Base-by-base conservation (phyloP, 2,113 vertebrate genomes). In the Scomber japonicus region DNA sequence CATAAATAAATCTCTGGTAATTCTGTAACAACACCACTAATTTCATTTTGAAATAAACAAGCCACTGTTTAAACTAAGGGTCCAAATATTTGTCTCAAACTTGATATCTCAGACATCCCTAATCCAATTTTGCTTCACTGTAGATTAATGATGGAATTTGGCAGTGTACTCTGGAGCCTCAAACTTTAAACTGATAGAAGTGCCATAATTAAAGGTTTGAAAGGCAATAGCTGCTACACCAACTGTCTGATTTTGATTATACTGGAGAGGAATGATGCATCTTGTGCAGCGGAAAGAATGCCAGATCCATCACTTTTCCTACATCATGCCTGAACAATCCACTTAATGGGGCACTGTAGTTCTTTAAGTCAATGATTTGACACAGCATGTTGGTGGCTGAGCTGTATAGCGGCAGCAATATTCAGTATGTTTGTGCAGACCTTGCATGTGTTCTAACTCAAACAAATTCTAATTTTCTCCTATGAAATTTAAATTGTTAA, bases 161-260 rank as follows among this genome's bases (percentile, higher is more conserved):
- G 64, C 74, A 75, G 55, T 14, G 14, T 54, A 16, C 49, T 75
- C 14, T 21, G 44, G n/a, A 78, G 71, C 60, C 31, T 71, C 55
- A 51, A 50, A 48, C 73, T 74, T 71, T 65, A 77, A 65, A 57
- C 51, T 69, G 61, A 80, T 73, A 40, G 45, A 81, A 53, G 63
- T 44, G 31, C 69, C 68, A 55, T 82, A 67, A 81, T 77, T 82
- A 91, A 91, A 72, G 24, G 24, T 27, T 27, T 27, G 24, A 27
- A 27, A 27, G 60, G 80, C 81, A 70, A 21, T 27, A 35, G 50
- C 46, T 79, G 66, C 74, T 51, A 63, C 66, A 60, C 60, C 70
- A 75, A 75, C 27, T 17, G 49, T 63, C 70, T 61, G 57, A 83
- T 60, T 85, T 59, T 75, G 78, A 88, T 87, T 88, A 82, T 50